Conservation (phyloP, 2,888 invertebrate species). For the Zaprionus bogoriensis region DNA sequence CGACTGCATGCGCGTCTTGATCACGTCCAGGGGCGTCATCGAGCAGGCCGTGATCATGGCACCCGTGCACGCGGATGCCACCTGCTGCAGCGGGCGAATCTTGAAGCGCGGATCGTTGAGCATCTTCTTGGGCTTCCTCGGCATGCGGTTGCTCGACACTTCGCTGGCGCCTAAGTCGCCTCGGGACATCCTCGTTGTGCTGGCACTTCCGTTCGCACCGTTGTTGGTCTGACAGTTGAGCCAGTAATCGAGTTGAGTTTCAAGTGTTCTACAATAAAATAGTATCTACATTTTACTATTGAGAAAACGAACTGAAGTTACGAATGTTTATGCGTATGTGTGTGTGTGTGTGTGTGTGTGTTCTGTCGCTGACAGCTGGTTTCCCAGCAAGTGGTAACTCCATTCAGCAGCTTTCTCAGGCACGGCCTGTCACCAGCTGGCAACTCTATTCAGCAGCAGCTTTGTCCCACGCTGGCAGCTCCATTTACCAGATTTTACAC, state of each 20-base stretch:
- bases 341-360: neutral
- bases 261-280: constrained; percentile 2
- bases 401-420: neutral
- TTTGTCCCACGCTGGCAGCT: too few relatives aligned
- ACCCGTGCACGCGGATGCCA: constrained; percentile 85
- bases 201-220: neutral
- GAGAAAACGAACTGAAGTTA: neutral
- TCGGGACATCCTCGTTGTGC: constrained; percentile 39
- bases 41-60: constrained; percentile 94
- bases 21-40: constrained; percentile 98
- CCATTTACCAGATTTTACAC: too few relatives aligned
- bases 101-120: constrained; percentile 89
- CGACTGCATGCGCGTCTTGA: constrained; percentile 97
- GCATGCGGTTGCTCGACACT: neutral
- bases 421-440: too few relatives aligned
- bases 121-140: constrained; percentile 19
- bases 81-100: constrained; percentile 83
- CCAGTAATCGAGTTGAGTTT: constrained; percentile 4
- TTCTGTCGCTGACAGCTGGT: neutral
- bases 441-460: too few relatives aligned
- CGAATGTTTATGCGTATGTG: neutral
- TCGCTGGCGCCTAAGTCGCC: constrained; percentile 4
- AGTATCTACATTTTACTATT: neutral
- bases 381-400: neutral
- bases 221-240: constrained; percentile 17